Base-by-base conservation (phyloP, 1,140 invertebrate genomes). In the Drosophila kohkoa region DNA sequence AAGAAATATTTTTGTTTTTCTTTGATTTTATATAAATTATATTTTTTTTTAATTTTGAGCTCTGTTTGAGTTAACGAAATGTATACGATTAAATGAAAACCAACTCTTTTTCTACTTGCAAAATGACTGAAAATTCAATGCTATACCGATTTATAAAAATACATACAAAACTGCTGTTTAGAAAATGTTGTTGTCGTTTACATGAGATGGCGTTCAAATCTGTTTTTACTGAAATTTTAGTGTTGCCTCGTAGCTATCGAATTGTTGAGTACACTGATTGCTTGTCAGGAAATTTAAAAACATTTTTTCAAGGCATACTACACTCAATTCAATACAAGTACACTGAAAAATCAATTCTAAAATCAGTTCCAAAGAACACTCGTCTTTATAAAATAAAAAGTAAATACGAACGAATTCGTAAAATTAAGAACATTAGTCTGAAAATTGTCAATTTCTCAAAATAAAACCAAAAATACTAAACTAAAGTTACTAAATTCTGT, bases 1-100 rank as follows among this genome's bases (percentile, higher is more conserved):
- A 49, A 49, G 25, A 16, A 32, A 15, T 45, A 20, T 28, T 45
- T 3, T 13, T 45, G 32, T 43, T 43, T 62, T 59, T 30, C 41
- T 60, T 51, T 52, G 6, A 48, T 30, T 59, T 38, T 13, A 2
- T 32, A 5, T 11, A 7, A 25, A 55, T 35, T 16, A 11, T 5
- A 38, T n/a, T 38, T 4, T 13, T 3, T 16, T 6, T 3, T 16
- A 65, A 64, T 71, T 71, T 71, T 28, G 59, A 54, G 15, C 38
- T 54, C 41, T 28, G 1, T 38, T 35, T 8, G 5, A 57, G 59
- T 46, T 54, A 13, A 7, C 51, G 28, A 55, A 71, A 71, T 28
- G 8, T 5, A 6, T 69, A 60, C 32, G n/a, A 32, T 5, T 32
- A 2, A 25, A 3, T 54, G 11, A 16, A 1, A 0, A 51, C 2